A percentile compares a stretch with the other conserved stretches of the same genome.
These are phyloP conservation scores for Conus ventricosus DNA, from an alignment of 1,140 invertebrate genomes.

Conservation along the genomic window DNA sequence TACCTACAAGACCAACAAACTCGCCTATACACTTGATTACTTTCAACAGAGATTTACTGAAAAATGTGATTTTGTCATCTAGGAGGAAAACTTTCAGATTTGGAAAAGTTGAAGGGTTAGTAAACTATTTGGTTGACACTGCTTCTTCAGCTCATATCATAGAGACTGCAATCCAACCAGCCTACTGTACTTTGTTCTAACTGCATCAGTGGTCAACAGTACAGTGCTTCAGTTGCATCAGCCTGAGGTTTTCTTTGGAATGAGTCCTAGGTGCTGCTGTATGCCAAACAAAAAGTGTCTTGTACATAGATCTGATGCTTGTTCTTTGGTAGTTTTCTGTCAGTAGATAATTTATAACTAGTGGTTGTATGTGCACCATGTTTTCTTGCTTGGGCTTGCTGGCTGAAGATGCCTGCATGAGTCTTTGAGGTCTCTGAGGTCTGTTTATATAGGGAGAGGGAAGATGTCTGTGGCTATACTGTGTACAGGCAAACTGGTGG, in stretches of 20 bases:
- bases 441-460: too few relatives aligned
- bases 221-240: neutral
- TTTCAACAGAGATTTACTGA: neutral
- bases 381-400: too few relatives aligned
- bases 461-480: too few relatives aligned
- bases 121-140: neutral
- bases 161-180: neutral
- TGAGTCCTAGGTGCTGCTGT: too few relatives aligned
- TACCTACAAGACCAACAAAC: too few relatives aligned
- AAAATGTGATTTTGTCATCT: constrained; percentile 24
- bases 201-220: neutral
- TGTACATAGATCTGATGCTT: neutral
- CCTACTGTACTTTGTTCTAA: neutral
- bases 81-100: constrained; percentile 55
- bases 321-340: neutral
- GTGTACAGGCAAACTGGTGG: too few relatives aligned
- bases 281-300: neutral
- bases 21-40: too few relatives aligned
- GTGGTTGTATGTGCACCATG: too few relatives aligned
- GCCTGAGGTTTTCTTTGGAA: neutral
- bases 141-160: neutral
- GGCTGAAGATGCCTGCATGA: too few relatives aligned
- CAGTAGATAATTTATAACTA: too few relatives aligned
- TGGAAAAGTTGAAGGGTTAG: constrained; percentile 54
- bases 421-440: too few relatives aligned